phyloP scores from a whole-genome alignment of 2,113 vertebrate species.

The Erythrocebus patas region DNA sequence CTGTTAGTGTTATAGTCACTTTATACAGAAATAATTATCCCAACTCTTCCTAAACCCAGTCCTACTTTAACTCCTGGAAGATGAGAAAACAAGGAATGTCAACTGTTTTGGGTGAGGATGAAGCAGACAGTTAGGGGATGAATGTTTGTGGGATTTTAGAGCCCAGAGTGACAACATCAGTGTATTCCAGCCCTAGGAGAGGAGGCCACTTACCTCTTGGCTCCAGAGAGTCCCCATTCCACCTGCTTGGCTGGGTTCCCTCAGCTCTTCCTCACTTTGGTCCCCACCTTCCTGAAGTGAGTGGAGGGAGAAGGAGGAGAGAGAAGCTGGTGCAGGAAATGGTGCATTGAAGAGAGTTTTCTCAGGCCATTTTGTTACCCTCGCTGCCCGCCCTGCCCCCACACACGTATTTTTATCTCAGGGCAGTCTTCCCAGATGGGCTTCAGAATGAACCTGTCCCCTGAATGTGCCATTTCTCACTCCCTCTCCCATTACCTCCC shows the following conservation, averaged over 20 bases:
- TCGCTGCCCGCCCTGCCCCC: no score
- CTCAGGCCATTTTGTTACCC: no score
- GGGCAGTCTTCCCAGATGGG: no score
- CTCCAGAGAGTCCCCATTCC: not conserved
- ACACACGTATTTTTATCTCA: not conserved
- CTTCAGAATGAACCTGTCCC: not conserved
- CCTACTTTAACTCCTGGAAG: not conserved
- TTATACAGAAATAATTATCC: not conserved
- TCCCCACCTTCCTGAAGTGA: not conserved
- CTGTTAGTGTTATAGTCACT: not conserved
- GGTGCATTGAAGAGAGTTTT: not conserved
- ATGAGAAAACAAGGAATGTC: not conserved
- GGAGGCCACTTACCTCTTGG: slow-evolving; percentile 49
- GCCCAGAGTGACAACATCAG: no score
- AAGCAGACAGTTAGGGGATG: not conserved
- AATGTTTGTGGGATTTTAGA: not conserved
- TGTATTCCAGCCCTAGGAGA: rapidly evolving
- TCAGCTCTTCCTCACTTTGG: not conserved
- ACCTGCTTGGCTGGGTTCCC: not conserved
- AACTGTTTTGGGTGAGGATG: not conserved
- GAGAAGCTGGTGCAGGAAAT: not conserved
- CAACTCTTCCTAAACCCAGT: not conserved
- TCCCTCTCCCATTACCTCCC: not conserved
- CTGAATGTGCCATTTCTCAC: not conserved
- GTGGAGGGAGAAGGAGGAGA: not conserved